A percentile compares a stretch with the other conserved stretches of the same genome.
phyloP scores from a whole-genome alignment of 1,140 invertebrate genomes.

The Antheraea pernyi region DNA sequence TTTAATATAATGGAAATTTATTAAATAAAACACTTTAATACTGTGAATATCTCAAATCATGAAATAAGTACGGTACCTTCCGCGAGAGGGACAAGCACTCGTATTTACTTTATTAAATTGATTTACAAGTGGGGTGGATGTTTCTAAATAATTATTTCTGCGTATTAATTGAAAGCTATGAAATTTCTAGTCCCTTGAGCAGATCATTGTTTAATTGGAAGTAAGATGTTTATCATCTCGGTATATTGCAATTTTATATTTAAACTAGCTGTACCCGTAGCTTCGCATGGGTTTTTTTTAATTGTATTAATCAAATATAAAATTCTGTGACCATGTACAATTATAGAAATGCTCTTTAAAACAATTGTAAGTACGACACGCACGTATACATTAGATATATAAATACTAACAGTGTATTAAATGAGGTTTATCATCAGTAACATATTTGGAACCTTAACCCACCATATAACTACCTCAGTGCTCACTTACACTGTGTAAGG shows the following conservation, averaged over 20 bases:
- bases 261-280: neutral
- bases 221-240: slow-evolving; percentile 5
- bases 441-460: too few species aligned
- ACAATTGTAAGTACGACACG: too few species aligned
- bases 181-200: slow-evolving; percentile 62
- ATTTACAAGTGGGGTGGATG: slow-evolving; percentile 68
- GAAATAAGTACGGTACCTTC: slow-evolving; percentile 28
- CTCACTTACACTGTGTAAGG: too few species aligned
- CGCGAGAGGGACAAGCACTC: slow-evolving; percentile 36
- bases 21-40: slow-evolving; percentile 6
- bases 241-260: neutral
- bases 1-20: neutral
- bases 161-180: slow-evolving; percentile 73
- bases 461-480: too few species aligned
- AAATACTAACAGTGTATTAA: too few species aligned
- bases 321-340: too few species aligned
- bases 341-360: too few species aligned
- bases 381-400: too few species aligned
- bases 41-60: slow-evolving; percentile 26
- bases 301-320: too few species aligned
- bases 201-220: slow-evolving; percentile 40
- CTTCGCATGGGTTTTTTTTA: too few species aligned
- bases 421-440: too few species aligned
- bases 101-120: slow-evolving; percentile 61
- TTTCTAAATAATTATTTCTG: slow-evolving; percentile 67